Evolutionary conservation across 1,140 invertebrate genomes (phyloP).

Genomic region (Drosophila willistoni): DNA sequence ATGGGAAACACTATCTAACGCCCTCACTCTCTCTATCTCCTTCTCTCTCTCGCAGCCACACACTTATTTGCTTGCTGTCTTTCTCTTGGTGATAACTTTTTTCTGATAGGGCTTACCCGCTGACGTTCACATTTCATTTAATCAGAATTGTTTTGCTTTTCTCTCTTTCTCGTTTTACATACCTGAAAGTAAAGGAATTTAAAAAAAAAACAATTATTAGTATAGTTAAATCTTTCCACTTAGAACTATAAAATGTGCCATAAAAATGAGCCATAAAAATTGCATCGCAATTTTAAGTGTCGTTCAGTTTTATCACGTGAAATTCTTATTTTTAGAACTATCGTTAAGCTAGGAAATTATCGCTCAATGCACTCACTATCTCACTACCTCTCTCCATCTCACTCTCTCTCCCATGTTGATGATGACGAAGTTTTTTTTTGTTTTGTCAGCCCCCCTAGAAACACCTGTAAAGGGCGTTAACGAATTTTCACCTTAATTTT

Average conservation of each 20-base stretch:
- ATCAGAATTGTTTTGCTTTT: slow-evolving; percentile 33
- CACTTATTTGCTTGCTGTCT: slow-evolving; percentile 1
- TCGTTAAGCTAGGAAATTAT: slow-evolving; percentile 33
- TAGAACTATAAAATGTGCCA: not conserved
- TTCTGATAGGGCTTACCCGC: slow-evolving; percentile 47
- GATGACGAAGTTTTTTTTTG: not conserved
- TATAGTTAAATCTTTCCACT: slow-evolving; percentile 5
- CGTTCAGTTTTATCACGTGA: slow-evolving; percentile 15
- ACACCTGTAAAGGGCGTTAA: not conserved
- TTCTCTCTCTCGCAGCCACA: slow-evolving; percentile 1
- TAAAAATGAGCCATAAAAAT: slow-evolving; percentile 6
- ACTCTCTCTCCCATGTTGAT: not conserved
- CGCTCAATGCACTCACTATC: slow-evolving; percentile 7
- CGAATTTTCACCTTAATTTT: slow-evolving; percentile 19
- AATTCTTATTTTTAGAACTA: slow-evolving; percentile 17
- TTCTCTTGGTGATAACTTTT: slow-evolving; percentile 12
- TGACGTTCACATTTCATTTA: slow-evolving; percentile 31
- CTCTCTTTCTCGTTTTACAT: slow-evolving; percentile 41
- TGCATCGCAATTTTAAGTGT: slow-evolving; percentile 29
- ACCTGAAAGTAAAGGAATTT: slow-evolving; percentile 45
- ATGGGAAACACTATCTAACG: slow-evolving; percentile 35
- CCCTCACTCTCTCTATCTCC: not conserved
- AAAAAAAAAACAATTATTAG: slow-evolving; percentile 4
- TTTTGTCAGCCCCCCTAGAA: not conserved
- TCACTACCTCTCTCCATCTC: not conserved